Evolutionary conservation across 2,797 vertebrate species (phyloP), one percentile per base, ranked within the genome.

Genomic region (Spea hammondii): DNA sequence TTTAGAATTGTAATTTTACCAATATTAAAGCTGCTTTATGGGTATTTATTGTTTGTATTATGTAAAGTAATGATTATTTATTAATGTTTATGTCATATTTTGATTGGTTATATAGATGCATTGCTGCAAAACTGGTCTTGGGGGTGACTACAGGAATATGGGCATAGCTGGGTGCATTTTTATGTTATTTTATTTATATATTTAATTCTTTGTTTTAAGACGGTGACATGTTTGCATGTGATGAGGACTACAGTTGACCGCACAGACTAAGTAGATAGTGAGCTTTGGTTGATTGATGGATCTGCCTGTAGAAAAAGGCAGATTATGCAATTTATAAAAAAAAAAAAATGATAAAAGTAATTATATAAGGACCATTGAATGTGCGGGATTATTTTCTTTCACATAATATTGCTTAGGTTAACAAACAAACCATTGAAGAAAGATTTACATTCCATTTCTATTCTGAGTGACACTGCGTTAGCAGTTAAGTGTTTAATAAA

Each of bases 21-120:
- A 54, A 11, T 80, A 57, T 49, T 13, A 71, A 72, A 55, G 74
- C 62, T 76, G 53, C 69, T 76, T 70, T 55, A 50, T 12, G 64
- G 47, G 67, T 76, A 72, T 81, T 81, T 81, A 77, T 77, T 67
- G 13, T 14, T 67, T 65, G 12, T 66, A 6, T 65, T 45, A 48
- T 74, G 62, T 69, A 48, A 65, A 47, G 4, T 45, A 12, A 47
- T 53, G 14, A 11, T 50, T 76, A 68, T 71, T 53, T 76, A 80
- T 72, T 10, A 71, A 72, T 72, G 50, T 49, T 68, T 59, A 45
- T 67, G 5, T 69, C 57, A 48, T 14, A 46, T 74, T 66, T 55
- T 46, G 51, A 14, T 14, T 47, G 53, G n/a, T 51, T 53, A 5
- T 53, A 9, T 10, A 70, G 14, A 0, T 62, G 59, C 14, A 32